Conservation (phyloP, 2,888 invertebrate species). For the Xestia ashworthii region DNA sequence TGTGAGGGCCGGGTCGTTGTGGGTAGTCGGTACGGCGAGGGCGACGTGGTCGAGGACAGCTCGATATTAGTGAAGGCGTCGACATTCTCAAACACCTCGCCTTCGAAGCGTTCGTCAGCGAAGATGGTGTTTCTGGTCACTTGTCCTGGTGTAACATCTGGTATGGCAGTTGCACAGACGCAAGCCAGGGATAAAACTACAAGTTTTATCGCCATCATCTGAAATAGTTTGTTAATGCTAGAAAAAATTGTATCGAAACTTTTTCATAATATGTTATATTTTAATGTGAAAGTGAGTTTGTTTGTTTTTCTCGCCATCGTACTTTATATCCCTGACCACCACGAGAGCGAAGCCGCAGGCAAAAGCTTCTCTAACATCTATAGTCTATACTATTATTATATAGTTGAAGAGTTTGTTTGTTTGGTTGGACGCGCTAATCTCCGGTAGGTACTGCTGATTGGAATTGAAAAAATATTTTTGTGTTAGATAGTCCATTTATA, state of each 20-base stretch:
- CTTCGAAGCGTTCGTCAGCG: conserved; percentile 81
- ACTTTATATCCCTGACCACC: not conserved
- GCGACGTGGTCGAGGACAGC: conserved; percentile 62
- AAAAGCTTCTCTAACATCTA: too few relatives aligned
- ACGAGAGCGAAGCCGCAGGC: too few relatives aligned
- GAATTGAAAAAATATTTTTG: too few relatives aligned
- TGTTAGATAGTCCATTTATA: too few relatives aligned
- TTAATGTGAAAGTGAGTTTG: not conserved
- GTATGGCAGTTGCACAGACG: conserved; percentile 71
- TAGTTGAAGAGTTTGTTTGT: too few relatives aligned
- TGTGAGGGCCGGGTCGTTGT: conserved; percentile 86
- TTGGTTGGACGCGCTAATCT: too few relatives aligned
- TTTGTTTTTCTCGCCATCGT: not conserved
- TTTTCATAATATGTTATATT: not conserved
- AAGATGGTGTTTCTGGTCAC: conserved; percentile 82
- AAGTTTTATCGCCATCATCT: conserved; percentile 82
- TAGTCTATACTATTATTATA: too few relatives aligned
- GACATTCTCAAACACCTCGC: conserved; percentile 80
- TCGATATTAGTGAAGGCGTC: conserved; percentile 59
- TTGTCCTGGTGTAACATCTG: conserved; percentile 65
- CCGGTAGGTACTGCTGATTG: too few relatives aligned
- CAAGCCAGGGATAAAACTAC: conserved; percentile 74
- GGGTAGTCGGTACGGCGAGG: conserved; percentile 87
- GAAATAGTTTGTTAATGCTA: conserved; percentile 43
- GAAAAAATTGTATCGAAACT: not conserved